Percentiles rank a stretch among this genome's conserved stretches.
phyloP scores from a whole-genome alignment of 1,140 invertebrate genomes.

The Trachymyrmex cornetzi region DNA sequence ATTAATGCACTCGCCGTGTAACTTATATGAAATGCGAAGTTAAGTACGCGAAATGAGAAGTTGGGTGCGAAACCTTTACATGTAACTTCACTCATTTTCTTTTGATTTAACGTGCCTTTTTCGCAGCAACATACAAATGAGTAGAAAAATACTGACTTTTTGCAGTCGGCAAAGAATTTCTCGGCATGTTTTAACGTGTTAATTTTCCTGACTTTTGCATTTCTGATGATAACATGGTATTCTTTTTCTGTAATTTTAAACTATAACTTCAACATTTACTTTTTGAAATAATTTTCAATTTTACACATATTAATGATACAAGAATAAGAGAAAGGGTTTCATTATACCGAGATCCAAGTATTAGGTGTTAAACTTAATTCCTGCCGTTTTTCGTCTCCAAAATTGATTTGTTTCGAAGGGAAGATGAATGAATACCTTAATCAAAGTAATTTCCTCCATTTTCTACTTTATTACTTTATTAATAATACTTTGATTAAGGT shows the following conservation, averaged over 20 bases:
- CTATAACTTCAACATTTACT: not conserved
- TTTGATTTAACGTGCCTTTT: slow-evolving; percentile 16
- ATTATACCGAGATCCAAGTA: not conserved
- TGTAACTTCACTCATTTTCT: slow-evolving; percentile 50
- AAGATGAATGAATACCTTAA: too few species aligned
- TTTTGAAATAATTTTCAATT: not conserved
- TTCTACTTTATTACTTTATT: too few species aligned
- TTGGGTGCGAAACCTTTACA: slow-evolving; percentile 9
- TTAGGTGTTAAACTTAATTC: too few species aligned
- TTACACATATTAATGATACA: not conserved
- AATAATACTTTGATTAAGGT: too few species aligned
- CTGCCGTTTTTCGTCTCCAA: too few species aligned
- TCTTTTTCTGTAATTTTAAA: not conserved
- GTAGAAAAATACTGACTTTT: slow-evolving; percentile 22
- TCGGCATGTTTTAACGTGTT: not conserved
- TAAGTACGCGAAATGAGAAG: slow-evolving; percentile 25
- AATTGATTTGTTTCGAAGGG: too few species aligned
- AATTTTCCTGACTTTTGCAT: not conserved
- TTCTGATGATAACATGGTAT: not conserved
- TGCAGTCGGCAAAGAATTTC: slow-evolving; percentile 5
- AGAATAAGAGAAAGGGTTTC: not conserved
- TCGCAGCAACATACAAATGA: slow-evolving; percentile 9
- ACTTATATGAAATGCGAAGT: slow-evolving; percentile 53
- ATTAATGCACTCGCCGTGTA: slow-evolving; percentile 46
- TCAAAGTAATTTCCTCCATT: too few species aligned